Evolutionary conservation across 2,113 vertebrate species (phyloP), one percentile per base, ranked within the genome.

Genomic region (Neofelis nebulosa): DNA sequence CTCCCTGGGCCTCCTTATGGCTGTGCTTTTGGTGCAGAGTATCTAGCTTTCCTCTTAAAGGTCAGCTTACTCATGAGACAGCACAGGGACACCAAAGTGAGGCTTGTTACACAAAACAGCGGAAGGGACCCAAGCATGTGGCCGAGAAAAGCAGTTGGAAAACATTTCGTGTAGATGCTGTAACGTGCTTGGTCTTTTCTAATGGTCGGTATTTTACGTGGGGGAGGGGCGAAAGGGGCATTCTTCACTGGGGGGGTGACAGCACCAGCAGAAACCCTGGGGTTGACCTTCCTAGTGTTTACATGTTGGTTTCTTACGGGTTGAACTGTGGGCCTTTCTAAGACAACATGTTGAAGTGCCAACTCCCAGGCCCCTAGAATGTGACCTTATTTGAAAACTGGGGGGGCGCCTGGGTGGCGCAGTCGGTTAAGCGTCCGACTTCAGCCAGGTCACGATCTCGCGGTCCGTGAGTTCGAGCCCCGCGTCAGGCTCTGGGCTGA

Each of bases 101-200:
- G 57, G 29, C 69, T n/a, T 4, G 2, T 65, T 52, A 13, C 15
- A 1, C 25, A 50, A 31, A 11, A 41, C 1, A 10, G n/a, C 18
- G 18, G 10, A 33, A 50, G 21, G 55, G 14, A 4, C 15, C 21
- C 31, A 4, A 7, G 66, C 1, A 4, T 1, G 23, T 3, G 18
- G 76, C 16, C 5, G 1, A 7, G 41, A 41, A 14, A 8, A 25
- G 92, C 9, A 1, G 0, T 9, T 0, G 10, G 76, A 5, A 19
- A 6, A 9, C 29, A 1, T 23, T 23, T 13, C 3, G 1, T 0
- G 38, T 1, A 3, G 31, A 5, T 1, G 80, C 48, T 1, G 9
- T 13, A 21, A 4, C 33, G 0, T 16, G 45, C 31, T 5, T 21
- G 55, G 13, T 29, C 66, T 68, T 7, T 29, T 48, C 48, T 6